Base-by-base conservation (phyloP, 1,140 invertebrate genomes). In the Bombus pyrosoma region DNA sequence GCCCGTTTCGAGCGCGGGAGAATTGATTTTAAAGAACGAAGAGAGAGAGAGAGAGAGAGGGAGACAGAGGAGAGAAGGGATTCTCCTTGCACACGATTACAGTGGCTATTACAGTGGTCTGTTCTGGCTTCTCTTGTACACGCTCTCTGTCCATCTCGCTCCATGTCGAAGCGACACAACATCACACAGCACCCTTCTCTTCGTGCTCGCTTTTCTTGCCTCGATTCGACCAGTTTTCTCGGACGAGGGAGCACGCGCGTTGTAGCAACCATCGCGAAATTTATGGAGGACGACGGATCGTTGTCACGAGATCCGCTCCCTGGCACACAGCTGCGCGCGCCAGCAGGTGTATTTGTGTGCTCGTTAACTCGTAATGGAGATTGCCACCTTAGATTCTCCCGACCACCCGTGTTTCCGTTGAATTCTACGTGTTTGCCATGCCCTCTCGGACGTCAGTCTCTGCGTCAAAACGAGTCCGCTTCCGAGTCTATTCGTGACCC, bases 361-460 rank as follows among this genome's bases (percentile, higher is more conserved):
- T 90, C 68, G 80, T 90, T 83, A 89, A 73, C 66, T 64, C 41
- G 66, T 87, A 89, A 89, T 90, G 75, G 72, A 85, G 86, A 90
- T 89, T 87, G 79, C 76, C 86, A 72, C 72, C 86, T 87, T 86
- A 85, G 78, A 90, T 89, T 34, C 71, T 62, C 59, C n/a, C 80
- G 86, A 69, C 59, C 89, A 90, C 86, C 80, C 78, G 71, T 84
- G 68, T 78, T 81, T 53, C 80, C 83, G 41, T 80, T 84, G 84
- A 89, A 86, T 88, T 73, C 62, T 37, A 3, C 64, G 53, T n/a
- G 53, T 57, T 57, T 53, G 3, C n/a, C 34, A 22, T 28, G 18
- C 1, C 53, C 18, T 41, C 41, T 2, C 3, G 39, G 32, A 3
- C 39, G 57, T 43, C 53, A 43, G 57, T 4, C 25, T 87, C 64